Percentiles rank a stretch among this genome's conserved stretches.
phyloP scores from a whole-genome alignment of 2,797 vertebrate genomes.

The Holocentrus rufus region DNA sequence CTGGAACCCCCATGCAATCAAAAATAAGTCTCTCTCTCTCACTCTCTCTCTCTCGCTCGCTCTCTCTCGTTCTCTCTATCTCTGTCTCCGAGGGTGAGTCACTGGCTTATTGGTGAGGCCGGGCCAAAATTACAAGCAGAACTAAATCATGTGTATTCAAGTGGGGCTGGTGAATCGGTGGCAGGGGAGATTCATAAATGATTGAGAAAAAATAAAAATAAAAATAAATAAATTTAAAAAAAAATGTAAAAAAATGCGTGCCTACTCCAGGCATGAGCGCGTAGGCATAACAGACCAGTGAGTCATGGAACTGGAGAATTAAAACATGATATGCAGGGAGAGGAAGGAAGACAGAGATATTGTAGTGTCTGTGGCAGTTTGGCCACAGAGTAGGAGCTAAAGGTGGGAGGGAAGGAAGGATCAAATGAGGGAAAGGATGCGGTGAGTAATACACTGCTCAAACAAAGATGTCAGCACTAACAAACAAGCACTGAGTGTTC shows the following conservation, averaged over 20 bases:
- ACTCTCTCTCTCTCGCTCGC: no score
- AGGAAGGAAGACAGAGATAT: not conserved
- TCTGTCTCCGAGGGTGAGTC: constrained; percentile 67
- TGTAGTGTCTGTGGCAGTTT: not conserved
- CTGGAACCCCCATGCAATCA: constrained; percentile 54
- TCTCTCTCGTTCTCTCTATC: constrained; percentile 34
- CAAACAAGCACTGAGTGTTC: constrained; percentile 25
- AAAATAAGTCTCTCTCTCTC: constrained; percentile 49
- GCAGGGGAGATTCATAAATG: constrained; percentile 54
- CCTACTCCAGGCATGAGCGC: constrained; percentile 60
- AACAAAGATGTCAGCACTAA: constrained; percentile 39
- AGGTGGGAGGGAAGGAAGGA: constrained; percentile 28
- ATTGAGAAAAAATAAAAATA: constrained; percentile 27
- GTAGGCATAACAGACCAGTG: constrained; percentile 64
- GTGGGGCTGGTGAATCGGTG: constrained; percentile 47
- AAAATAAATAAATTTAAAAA: constrained; percentile 18
- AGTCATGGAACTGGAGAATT: constrained; percentile 39
- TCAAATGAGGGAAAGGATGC: no score
- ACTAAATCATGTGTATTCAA: constrained; percentile 61
- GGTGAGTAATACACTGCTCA: constrained; percentile 15
- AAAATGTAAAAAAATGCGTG: constrained; percentile 44
- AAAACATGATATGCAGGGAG: not conserved
- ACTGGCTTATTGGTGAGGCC: constrained; percentile 54
- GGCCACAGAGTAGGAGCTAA: constrained; percentile 37
- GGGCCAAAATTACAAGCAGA: constrained; percentile 66